Evolutionary conservation across 2,888 invertebrate species (phyloP).

Genomic region (Drosophila anomelani): DNA sequence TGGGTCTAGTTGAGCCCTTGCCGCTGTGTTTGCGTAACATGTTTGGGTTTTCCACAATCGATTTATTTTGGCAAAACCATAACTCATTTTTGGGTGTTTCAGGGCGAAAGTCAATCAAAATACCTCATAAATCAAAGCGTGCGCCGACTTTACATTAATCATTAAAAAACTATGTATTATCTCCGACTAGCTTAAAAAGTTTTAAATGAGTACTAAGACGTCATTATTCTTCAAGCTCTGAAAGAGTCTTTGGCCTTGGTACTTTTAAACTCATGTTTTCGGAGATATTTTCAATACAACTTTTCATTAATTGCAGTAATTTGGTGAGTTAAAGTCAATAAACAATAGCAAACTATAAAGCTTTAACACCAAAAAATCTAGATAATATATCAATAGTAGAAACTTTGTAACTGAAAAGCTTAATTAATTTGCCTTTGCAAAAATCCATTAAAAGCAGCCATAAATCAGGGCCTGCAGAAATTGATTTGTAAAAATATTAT

Average conservation of each 20-base stretch:
- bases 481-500: background rate
- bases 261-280: background rate
- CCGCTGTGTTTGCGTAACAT: conserved; percentile 2
- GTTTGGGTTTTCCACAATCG: conserved; percentile 1
- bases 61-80: conserved; percentile 6
- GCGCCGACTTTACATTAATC: conserved; percentile 3
- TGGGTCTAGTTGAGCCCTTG: conserved; percentile 12
- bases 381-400: background rate
- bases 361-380: background rate
- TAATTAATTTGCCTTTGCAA: background rate
- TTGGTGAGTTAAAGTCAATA: background rate
- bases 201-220: conserved; percentile 3
- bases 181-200: background rate
- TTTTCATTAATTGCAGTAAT: background rate
- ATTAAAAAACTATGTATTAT: conserved; percentile 10
- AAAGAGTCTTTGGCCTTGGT: conserved; percentile 3
- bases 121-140: conserved; percentile 20
- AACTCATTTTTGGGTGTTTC: conserved; percentile 18
- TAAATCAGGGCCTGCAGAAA: background rate
- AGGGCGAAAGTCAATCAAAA: conserved; percentile 28
- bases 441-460: background rate
- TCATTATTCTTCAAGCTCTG: background rate
- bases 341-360: background rate
- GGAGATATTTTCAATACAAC: background rate
- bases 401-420: too few species aligned